phyloP scores from a whole-genome alignment of 2,113 vertebrate genomes.

The Prunella himalayana region DNA sequence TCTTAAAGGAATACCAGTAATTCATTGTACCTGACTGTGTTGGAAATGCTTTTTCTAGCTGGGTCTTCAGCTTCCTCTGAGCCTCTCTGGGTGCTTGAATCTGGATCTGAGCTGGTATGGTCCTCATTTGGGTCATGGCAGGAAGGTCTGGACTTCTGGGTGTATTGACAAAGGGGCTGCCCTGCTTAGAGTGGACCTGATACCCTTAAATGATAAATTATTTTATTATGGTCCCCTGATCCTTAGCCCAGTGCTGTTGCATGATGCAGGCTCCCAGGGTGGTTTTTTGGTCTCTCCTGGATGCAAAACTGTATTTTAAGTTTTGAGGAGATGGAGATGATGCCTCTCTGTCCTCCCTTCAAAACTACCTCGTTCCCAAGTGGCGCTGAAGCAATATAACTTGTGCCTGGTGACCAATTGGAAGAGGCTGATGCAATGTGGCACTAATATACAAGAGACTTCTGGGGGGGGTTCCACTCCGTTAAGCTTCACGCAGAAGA shows the following conservation, averaged over 20 bases:
- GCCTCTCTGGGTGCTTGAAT: background rate
- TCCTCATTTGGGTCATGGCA: background rate
- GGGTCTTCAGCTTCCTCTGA: background rate
- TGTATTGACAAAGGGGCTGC: background rate
- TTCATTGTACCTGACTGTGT: background rate
- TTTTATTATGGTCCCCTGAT: background rate
- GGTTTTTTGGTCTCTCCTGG: background rate
- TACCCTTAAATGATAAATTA: background rate
- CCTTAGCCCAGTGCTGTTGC: background rate
- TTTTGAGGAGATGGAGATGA: background rate
- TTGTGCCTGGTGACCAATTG: slow-evolving; percentile 15
- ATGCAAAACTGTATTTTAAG: background rate
- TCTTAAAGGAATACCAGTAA: background rate
- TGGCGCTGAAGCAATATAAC: background rate
- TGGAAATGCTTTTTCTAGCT: background rate
- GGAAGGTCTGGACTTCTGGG: background rate
- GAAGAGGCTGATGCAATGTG: slow-evolving; percentile 12
- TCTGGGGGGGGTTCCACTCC: background rate
- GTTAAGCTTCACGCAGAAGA: background rate
- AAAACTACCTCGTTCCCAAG: background rate
- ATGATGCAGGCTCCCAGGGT: fast-evolving
- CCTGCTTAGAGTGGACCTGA: background rate
- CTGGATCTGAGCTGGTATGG: background rate
- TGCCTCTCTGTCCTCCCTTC: background rate
- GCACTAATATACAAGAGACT: background rate